phyloP scores from a whole-genome alignment of 2,888 invertebrate genomes.

The Eupithecia insigniata region DNA sequence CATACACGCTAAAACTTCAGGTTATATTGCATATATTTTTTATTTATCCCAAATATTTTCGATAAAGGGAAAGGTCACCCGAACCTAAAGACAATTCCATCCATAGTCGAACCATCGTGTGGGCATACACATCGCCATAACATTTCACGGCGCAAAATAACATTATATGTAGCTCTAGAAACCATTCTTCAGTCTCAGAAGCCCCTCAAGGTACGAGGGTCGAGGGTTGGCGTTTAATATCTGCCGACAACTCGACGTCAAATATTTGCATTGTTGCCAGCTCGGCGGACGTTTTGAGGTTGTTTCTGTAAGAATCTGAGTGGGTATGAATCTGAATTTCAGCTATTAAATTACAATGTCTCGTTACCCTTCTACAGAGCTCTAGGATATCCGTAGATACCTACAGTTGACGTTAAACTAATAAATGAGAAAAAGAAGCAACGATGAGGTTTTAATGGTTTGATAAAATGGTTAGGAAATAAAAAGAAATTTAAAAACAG shows the following conservation, averaged over 20 bases:
- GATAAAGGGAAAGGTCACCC: conserved; percentile 12
- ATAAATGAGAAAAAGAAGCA: neutral
- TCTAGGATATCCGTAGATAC: neutral
- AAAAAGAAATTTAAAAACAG: too few species aligned
- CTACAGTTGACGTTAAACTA: neutral
- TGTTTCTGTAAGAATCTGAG: neutral
- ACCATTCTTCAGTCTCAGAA: conserved; percentile 64
- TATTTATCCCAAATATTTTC: neutral
- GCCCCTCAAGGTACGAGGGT: conserved; percentile 59
- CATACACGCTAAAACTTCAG: neutral
- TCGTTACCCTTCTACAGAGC: neutral
- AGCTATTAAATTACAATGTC: neutral
- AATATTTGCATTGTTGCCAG: conserved; percentile 55
- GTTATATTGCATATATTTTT: neutral
- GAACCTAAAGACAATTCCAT: conserved; percentile 21
- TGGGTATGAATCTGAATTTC: neutral
- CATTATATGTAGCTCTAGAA: conserved; percentile 41
- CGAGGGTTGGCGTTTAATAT: conserved; percentile 43
- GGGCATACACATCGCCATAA: conserved; percentile 57
- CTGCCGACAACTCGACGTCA: conserved; percentile 58
- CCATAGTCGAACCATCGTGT: conserved; percentile 49
- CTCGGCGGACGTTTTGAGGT: conserved; percentile 11
- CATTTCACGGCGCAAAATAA: conserved; percentile 50
- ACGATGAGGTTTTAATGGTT: too few species aligned
- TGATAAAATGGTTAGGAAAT: neutral